Base-by-base conservation (phyloP, 2,888 invertebrate species). In the Agriopis marginaria region DNA sequence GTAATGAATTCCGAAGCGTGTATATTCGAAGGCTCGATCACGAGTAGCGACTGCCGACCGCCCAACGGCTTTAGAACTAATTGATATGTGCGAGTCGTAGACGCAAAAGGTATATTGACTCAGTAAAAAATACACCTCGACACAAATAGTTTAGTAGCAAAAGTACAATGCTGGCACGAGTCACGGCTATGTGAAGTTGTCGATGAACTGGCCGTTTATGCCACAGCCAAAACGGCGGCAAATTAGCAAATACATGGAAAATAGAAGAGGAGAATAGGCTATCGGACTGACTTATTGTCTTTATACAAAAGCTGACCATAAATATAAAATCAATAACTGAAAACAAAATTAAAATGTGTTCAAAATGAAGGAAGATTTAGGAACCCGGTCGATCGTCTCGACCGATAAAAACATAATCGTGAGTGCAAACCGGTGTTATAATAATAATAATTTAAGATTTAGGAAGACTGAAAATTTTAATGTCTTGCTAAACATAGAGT, bases 51-150 rank as follows among this genome's bases (percentile, higher is more conserved):
- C 66, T 77, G 77, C 68, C 75, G 70, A 79, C 74, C 79, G 76
- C 79, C 79, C 66, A 84, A 85, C 82, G 77, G 77, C 82, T 80
- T 81, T 72, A 79, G 79, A 82, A 77, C 84, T 86, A 84, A 90
- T 92, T 91, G 87, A 77, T 86, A 92, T 92, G 89, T 86, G 80
- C 76, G 81, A 76, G 86, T 80, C 85, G 86, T 88, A 82, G 75
- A 71, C 63, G 66, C 76, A 79, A 82, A 74, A 78, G 82, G 86
- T 84, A 60, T 58, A 63, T 63, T 63, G 59, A 66, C 53, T 63
- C 47, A 58, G 54, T 53, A 9, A 61, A 55, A 9, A 61, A 55
- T 45, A 59, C 53, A 64, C 74, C 77, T 77, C 74, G 75, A 77
- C 76, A 74, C 73, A 75, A 70, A 69, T 69, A 63, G 66, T 69